Evolutionary conservation across 1,140 invertebrate species (phyloP).

Genomic region (Maniola jurtina): DNA sequence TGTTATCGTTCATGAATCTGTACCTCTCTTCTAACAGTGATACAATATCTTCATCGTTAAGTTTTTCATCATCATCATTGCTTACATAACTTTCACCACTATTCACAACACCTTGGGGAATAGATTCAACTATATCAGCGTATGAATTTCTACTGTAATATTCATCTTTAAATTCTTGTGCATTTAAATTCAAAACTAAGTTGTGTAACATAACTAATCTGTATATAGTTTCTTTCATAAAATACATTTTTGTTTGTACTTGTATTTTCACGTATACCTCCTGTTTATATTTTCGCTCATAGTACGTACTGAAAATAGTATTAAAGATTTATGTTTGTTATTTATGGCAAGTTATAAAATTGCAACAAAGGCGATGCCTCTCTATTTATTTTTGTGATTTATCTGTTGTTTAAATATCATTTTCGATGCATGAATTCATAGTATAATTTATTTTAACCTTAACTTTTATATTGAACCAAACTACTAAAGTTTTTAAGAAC

Average conservation of each 20-base stretch:
- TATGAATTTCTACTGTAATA: not conserved
- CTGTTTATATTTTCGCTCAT: not conserved
- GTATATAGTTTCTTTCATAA: constrained; percentile 1
- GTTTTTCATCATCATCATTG: constrained; percentile 13
- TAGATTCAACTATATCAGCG: not conserved
- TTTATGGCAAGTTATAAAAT: too few species aligned
- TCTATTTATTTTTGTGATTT: too few species aligned
- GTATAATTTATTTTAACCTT: too few species aligned
- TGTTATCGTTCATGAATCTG: constrained; percentile 57
- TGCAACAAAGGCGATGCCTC: too few species aligned
- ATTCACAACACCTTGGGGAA: not conserved
- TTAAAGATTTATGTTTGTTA: not conserved
- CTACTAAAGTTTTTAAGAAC: too few species aligned
- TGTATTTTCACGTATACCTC: not conserved
- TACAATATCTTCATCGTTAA: constrained; percentile 48
- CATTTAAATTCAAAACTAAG: constrained; percentile 4
- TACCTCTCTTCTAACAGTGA: constrained; percentile 56
- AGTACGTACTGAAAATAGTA: constrained; percentile 6
- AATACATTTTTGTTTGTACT: constrained; percentile 7
- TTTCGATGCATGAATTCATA: too few species aligned
- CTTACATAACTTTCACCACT: not conserved
- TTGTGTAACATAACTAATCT: constrained; percentile 3
- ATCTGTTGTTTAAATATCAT: too few species aligned
- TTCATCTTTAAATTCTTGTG: constrained; percentile 7
- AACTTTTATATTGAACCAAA: too few species aligned